Evolutionary conservation across 1,140 invertebrate species (phyloP).

Genomic region (Copidosoma floridanum): DNA sequence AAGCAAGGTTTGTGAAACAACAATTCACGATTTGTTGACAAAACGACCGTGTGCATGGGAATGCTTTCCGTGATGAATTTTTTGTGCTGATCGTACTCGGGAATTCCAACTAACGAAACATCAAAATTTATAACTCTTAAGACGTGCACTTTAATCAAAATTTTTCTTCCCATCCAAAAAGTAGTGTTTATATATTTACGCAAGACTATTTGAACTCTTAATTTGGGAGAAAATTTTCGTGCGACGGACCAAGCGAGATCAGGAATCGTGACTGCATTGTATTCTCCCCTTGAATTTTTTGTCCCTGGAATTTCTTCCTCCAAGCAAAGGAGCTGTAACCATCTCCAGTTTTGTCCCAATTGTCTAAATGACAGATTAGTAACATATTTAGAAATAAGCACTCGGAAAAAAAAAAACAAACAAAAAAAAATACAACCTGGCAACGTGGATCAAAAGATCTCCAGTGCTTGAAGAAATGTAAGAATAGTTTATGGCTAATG

Average conservation of each 20-base stretch:
- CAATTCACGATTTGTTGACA: constrained; percentile 3
- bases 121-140: too few relatives aligned
- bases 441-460: not conserved
- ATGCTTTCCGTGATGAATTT: not conserved
- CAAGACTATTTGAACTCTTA: not conserved
- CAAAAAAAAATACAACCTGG: not conserved
- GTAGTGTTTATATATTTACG: too few relatives aligned
- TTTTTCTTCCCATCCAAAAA: too few relatives aligned
- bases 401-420: too few relatives aligned
- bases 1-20: not conserved
- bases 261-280: not conserved
- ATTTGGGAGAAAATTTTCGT: not conserved
- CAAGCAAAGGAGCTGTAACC: not conserved
- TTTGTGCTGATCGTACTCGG: not conserved
- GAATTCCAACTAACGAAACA: constrained; percentile 2
- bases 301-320: not conserved
- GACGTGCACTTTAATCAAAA: too few relatives aligned
- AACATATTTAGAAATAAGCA: too few relatives aligned
- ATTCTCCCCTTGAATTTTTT: not conserved
- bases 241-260: not conserved
- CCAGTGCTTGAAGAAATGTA: constrained; percentile 1
- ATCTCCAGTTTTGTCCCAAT: not conserved
- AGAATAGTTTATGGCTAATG: constrained; percentile 1
- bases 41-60: not conserved
- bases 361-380: not conserved